Percentiles rank a stretch among this genome's conserved stretches.
Evolutionary conservation across 1,140 invertebrate species (phyloP).

Genomic region (Drosophila kanapiae): DNA sequence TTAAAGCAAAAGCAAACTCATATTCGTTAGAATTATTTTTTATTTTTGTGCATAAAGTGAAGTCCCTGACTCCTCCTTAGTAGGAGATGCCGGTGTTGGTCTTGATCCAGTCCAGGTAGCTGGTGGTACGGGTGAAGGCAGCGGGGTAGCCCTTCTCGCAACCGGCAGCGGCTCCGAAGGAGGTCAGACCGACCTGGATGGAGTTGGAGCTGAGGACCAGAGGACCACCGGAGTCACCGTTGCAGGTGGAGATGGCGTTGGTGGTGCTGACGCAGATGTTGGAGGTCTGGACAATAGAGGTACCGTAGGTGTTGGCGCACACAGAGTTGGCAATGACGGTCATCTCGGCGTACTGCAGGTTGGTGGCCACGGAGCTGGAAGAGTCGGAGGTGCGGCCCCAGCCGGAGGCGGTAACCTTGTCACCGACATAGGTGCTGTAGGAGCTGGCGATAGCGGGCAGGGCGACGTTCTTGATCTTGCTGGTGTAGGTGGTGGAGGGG

Average conservation of each 20-base stretch:
- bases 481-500: constrained; percentile 19
- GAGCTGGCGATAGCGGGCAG: constrained; percentile 55
- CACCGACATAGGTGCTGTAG: constrained; percentile 67
- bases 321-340: constrained; percentile 47
- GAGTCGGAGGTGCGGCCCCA: constrained; percentile 65
- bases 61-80: constrained; percentile 45
- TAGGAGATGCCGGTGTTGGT: constrained; percentile 47
- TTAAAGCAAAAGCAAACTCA: background rate
- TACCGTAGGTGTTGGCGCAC: constrained; percentile 53
- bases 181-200: constrained; percentile 86
- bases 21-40: constrained; percentile 49
- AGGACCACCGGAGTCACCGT: constrained; percentile 86
- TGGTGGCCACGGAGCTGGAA: constrained; percentile 27
- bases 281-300: constrained; percentile 53
- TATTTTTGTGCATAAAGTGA: constrained; percentile 11
- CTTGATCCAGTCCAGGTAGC: constrained; percentile 86
- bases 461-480: constrained; percentile 29
- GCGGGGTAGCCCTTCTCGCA: constrained; percentile 86
- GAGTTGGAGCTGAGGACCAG: constrained; percentile 60
- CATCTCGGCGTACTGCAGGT: constrained; percentile 37
- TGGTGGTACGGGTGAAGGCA: constrained; percentile 86
- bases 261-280: constrained; percentile 55
- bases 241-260: constrained; percentile 69
- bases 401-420: constrained; percentile 60
- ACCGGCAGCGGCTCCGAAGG: constrained; percentile 86